Conservation (phyloP, 2,113 vertebrate genomes). For the Ahaetulla prasina region DNA sequence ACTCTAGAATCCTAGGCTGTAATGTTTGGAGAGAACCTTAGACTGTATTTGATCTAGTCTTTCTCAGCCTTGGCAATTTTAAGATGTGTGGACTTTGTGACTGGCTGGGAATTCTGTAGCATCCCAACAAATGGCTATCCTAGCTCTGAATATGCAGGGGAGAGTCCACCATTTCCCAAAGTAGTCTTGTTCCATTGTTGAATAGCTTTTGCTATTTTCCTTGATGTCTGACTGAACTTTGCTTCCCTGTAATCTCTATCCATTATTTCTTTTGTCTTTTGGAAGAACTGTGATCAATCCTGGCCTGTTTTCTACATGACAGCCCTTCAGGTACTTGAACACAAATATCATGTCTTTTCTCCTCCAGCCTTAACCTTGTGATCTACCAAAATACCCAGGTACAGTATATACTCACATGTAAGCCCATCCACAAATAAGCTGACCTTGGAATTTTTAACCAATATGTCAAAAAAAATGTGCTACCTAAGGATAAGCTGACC, state of each 20-base stretch:
- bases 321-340: background rate
- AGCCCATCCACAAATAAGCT: background rate
- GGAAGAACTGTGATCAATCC: background rate
- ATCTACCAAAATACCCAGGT: background rate
- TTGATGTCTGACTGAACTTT: background rate
- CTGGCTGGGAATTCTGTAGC: background rate
- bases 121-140: background rate
- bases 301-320: background rate
- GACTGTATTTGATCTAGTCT: background rate
- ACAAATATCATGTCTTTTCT: background rate
- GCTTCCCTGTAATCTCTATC: background rate
- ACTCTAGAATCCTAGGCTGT: background rate
- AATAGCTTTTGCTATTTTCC: background rate
- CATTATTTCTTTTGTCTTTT: background rate
- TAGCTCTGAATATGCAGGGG: background rate
- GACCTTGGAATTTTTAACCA: background rate
- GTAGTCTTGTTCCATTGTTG: background rate
- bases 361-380: background rate
- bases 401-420: background rate
- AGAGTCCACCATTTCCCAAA: background rate
- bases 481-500: background rate
- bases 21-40: background rate
- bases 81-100: background rate
- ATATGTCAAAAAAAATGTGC: background rate
- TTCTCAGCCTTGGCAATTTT: background rate